phyloP scores from a whole-genome alignment of 2,797 vertebrate genomes.

The Alcedo atthis region DNA sequence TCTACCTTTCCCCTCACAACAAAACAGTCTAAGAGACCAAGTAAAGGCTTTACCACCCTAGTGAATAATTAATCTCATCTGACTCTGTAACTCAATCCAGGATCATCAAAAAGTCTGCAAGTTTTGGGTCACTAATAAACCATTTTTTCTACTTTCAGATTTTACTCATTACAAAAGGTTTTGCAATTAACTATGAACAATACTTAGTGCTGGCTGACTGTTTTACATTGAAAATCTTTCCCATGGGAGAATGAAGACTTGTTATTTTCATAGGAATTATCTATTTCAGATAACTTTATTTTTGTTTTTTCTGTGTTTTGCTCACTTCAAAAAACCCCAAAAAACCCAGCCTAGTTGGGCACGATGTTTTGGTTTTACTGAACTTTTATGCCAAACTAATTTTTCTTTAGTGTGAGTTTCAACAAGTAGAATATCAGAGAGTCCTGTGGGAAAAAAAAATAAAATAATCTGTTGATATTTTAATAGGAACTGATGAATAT shows the following conservation, averaged over 20 bases:
- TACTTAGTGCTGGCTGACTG: conserved; percentile 1
- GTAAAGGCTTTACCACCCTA: conserved; percentile 17
- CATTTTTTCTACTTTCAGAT: conserved; percentile 50
- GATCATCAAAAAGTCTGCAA: conserved; percentile 9
- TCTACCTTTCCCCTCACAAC: background rate
- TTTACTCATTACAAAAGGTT: conserved; percentile 39
- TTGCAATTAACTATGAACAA: background rate
- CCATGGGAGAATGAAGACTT: conserved; percentile 24
- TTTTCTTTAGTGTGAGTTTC: background rate
- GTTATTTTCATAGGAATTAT: background rate
- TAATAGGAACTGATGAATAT: background rate
- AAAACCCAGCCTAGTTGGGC: background rate
- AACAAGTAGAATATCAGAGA: background rate
- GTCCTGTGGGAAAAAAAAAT: background rate
- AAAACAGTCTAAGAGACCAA: background rate
- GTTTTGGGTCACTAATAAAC: conserved; percentile 58
- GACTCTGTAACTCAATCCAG: conserved; percentile 21
- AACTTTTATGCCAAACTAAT: background rate
- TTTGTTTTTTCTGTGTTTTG: conserved; percentile 2
- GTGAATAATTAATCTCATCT: conserved; percentile 62
- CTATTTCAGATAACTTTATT: conserved; percentile 49
- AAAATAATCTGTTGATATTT: background rate
- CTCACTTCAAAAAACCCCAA: background rate
- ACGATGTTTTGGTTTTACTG: background rate
- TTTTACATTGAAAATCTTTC: conserved; percentile 14